Percentiles rank a stretch among this genome's conserved stretches.
phyloP scores from a whole-genome alignment of 35 echinoderm and acorn worm genomes.

The Patiria miniata region DNA sequence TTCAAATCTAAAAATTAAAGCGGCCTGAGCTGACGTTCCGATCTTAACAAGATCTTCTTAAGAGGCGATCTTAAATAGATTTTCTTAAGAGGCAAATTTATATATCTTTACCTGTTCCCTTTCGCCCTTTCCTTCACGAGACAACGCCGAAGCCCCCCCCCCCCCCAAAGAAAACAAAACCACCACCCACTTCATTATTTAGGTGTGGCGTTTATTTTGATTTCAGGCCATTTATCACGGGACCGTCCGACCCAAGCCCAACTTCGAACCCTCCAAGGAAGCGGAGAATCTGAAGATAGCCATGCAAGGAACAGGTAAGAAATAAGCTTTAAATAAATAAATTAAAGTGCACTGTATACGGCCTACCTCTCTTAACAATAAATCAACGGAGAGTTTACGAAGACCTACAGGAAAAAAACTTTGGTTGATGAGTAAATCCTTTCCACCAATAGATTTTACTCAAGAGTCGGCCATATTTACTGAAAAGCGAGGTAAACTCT shows the following conservation, averaged over 20 bases:
- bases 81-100: background rate
- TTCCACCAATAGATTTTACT: too few relatives aligned
- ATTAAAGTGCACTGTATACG: too few relatives aligned
- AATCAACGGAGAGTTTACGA: too few relatives aligned
- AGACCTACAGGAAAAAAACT: too few relatives aligned
- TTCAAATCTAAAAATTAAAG: too few relatives aligned
- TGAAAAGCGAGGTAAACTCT: too few relatives aligned
- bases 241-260: constrained; percentile 31
- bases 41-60: too few relatives aligned
- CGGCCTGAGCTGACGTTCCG: too few relatives aligned
- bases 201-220: background rate
- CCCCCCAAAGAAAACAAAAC: background rate
- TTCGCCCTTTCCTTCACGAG: background rate
- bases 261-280: constrained; percentile 34
- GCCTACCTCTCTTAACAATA: too few relatives aligned
- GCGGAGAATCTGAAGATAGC: constrained; percentile 38
- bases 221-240: constrained; percentile 48
- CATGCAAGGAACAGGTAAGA: constrained; percentile 39
- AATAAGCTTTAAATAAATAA: background rate
- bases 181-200: background rate
- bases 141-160: background rate
- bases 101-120: background rate
- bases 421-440: too few relatives aligned
- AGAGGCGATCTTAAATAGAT: background rate
- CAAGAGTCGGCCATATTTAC: too few relatives aligned